Base-by-base conservation (phyloP, 2,797 vertebrate species). In the Schizopygopsis malacanthus region DNA sequence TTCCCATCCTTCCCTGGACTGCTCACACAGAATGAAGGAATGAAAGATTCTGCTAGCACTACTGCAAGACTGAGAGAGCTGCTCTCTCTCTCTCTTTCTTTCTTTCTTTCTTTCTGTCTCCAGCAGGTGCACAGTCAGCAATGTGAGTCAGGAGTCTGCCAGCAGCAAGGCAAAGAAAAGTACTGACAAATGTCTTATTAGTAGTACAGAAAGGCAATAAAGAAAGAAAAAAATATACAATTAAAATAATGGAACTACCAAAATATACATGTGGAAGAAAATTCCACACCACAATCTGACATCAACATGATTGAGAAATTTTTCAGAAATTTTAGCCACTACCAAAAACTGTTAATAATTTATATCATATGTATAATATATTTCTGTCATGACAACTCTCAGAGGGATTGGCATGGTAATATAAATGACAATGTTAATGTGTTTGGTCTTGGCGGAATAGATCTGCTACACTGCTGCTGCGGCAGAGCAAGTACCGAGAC, bases 1-100 rank as follows among this genome's bases (percentile, higher is more conserved):
- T 93, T 91, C 92, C 90, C 93, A 90, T 86, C 82, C 83, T 89
- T 25, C 28, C 83, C 90, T 87, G 50, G 70, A 81, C 65, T 69
- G 1, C 50, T 2, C 87, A 86, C 71, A 43, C 54, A 83, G 47
- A 69, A 33, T 41, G 6, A 79, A 67, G 39, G 82, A 13, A 22
- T 6, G 86, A 77, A 78, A 0, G 61, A 56, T 45, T 20, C 61
- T 70, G 54, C 54, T 79, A 20, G 33, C 33, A 59, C 45, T 59
- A 22, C 33, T 33, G 85, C 85, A 90, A 88, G 90, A 88, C 20
- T 72, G 15, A 11, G 84, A 90, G 87, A 91, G 67, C 59, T 88
- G 41, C 69, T 85, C 80, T 28, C 90, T 90, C 82, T 89, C 88
- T 82, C 83, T 87, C 20, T 28, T 45, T 70, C 70, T 33, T 33